Base-by-base conservation (phyloP, 92 coral and sea anemone genomes). In the Metridium senile region DNA sequence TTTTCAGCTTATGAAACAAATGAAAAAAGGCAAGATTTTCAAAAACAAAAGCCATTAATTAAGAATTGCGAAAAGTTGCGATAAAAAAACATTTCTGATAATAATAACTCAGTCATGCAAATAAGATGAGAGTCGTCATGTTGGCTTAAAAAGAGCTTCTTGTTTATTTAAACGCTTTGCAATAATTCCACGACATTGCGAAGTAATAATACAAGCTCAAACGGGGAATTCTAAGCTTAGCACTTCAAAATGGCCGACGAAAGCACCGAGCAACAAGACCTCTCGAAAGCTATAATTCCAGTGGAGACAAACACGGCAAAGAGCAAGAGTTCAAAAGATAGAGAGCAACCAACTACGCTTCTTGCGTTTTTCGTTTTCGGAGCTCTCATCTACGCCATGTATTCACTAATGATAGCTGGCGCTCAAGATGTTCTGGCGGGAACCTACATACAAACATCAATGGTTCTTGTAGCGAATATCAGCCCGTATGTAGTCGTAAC, bases 361-460 rank as follows among this genome's bases (percentile, higher is more conserved):
- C 49, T 78, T 0, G 86, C 97, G 1, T 91, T 91, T 64, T 91
- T 85, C 63, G 88, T 90, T 16, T 91, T 91, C 28, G 97, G 97
- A 10, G 86, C 90, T 39, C 83, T 91, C 17, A 91, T 91, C 39
- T 91, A 91, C 78, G 89, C 93, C 16, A 93, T 91, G 23, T 91
- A 89, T 63, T 91, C 97, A 3, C 89, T 91, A 18, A 91, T 91
- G 46, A 88, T 91, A 47, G 77, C 97, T 46, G 93, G 97, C 0
- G 97, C 97, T 3, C 93, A 91, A 69, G 97, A 91, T 71, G 89
- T 91, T 68, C 76, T 91, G 57, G 91, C 93, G 18, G 97, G 97
- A 9, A 85, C 93, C 0, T 85, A 87, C 58, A 89, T 91, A 27
- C 97, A 93, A 3, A 91, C 97, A 9, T 93, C 97, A 6, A 93